A percentile compares a stretch with the other conserved stretches of the same genome.
phyloP scores from a whole-genome alignment of 2,797 vertebrate species.

The Rhabdomys pumilio region DNA sequence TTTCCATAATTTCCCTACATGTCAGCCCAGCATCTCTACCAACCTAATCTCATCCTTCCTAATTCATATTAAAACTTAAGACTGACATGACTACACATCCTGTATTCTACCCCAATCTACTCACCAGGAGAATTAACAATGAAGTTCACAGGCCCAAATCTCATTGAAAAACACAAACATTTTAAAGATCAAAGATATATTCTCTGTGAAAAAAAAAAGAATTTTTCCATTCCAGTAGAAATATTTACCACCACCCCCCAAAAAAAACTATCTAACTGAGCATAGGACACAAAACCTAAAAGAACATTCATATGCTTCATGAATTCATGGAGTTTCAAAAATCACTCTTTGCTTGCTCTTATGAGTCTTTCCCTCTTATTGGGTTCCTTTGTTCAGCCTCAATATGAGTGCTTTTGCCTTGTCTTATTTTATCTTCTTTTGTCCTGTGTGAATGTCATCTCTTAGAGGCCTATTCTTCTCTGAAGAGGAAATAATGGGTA shows the following conservation, averaged over 20 bases:
- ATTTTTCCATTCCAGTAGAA: neutral
- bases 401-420: neutral
- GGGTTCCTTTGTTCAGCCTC: neutral
- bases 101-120: neutral
- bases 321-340: neutral
- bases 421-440: neutral
- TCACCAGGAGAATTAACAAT: neutral
- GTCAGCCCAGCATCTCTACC: neutral
- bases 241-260: neutral
- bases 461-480: neutral
- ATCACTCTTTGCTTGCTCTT: neutral
- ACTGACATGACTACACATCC: neutral
- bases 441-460: neutral
- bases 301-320: neutral
- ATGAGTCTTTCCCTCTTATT: neutral
- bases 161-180: neutral
- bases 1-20: neutral
- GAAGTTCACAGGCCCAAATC: neutral
- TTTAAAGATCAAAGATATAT: neutral
- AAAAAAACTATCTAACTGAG: neutral
- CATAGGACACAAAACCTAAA: neutral
- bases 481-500: neutral
- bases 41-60: neutral
- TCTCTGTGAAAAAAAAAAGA: neutral
- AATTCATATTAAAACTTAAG: neutral